Evolutionary conservation across 2,797 vertebrate genomes (phyloP).

Genomic region (Sciurus carolinensis): DNA sequence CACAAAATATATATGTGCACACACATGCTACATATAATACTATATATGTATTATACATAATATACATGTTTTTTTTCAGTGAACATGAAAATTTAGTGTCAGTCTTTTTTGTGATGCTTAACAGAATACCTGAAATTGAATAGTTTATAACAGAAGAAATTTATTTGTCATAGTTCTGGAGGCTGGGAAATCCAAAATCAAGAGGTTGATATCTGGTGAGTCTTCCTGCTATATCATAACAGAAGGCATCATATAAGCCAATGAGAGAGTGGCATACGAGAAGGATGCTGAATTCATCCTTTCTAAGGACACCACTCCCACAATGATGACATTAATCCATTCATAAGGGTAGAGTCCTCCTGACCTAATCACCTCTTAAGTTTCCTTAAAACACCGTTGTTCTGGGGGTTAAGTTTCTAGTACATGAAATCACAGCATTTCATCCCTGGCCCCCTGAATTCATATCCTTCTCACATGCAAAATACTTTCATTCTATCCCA

Average conservation of each 20-base stretch:
- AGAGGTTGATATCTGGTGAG: too few relatives aligned
- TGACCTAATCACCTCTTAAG: background rate
- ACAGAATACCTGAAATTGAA: background rate
- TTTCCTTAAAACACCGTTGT: background rate
- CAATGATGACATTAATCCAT: background rate
- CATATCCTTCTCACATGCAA: background rate
- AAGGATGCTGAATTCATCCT: background rate
- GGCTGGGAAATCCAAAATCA: too few relatives aligned
- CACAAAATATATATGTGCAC: too few relatives aligned
- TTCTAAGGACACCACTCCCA: background rate
- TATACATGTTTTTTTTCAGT: background rate
- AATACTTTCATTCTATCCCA: background rate
- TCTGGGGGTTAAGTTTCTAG: background rate
- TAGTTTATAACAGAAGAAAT: too few relatives aligned
- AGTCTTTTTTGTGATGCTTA: background rate
- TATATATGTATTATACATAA: too few relatives aligned
- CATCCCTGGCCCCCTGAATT: background rate
- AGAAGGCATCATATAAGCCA: background rate
- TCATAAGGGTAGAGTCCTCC: background rate
- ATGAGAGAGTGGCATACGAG: background rate
- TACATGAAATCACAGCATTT: background rate
- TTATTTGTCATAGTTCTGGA: too few relatives aligned
- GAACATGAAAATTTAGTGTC: background rate
- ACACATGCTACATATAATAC: too few relatives aligned
- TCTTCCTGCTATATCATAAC: too few relatives aligned